Base-by-base conservation (phyloP, 2,113 vertebrate species). In the Tyrannus savana region DNA sequence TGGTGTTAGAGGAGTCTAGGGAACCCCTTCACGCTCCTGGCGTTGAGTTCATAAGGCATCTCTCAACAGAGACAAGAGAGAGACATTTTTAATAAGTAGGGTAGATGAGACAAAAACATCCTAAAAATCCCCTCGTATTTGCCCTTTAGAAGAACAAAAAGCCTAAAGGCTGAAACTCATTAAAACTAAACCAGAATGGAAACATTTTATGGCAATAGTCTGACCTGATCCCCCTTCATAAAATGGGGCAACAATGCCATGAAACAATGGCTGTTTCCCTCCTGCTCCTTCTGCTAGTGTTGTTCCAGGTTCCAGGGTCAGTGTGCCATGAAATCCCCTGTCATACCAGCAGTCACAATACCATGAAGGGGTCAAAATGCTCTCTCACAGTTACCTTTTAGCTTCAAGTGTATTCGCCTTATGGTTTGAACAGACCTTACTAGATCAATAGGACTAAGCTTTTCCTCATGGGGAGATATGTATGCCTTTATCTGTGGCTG, bases 221-320 rank as follows among this genome's bases (percentile, higher is more conserved):
- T 73, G 46, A 90, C 25, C 55, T 63, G 16, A 69, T 50, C 7
- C 10, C 4, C 8, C 33, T 80, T 85, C 37, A 58, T 68, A 86
- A 92, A 92, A 39, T 50, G 30, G 5, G 7, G 21, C 7, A 69
- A 17, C 22, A 66, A 12, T 33, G 27, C 23, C 31, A 52, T 56
- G 58, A 66, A 77, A 69, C 17, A n/a, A 11, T 28, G 30, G 0
- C 12, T 78, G 24, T 78, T 84, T 2, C 3, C 9, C 4, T 6
- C 1, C n/a, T 59, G 11, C 17, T 90, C 25, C 37, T 37, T 69
- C 53, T 68, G 23, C 3, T n/a, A 31, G 14, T 41, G 27, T 62
- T 93, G 93, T 86, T 73, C n/a, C 22, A 73, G 41, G 22, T 58
- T 88, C 63, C 79, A 67, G 16, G 46, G 72, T 76, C 67, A 88